Evolutionary conservation across 2,888 invertebrate species (phyloP).

Genomic region (Camptogramma bilineatum): DNA sequence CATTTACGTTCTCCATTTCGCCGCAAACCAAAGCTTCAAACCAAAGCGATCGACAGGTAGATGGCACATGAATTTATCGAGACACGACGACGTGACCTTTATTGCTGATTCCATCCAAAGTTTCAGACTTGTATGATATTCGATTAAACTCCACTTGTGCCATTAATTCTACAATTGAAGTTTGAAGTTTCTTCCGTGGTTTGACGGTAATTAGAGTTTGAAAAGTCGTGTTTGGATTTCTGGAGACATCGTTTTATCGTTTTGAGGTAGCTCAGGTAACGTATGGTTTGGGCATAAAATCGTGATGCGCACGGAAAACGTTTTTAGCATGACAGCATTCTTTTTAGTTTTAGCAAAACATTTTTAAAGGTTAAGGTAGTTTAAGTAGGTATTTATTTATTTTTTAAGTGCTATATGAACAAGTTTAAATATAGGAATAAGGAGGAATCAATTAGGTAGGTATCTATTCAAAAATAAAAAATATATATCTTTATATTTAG

Average conservation of each 20-base stretch:
- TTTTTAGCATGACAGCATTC: too few relatives aligned
- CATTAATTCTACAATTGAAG: conserved; percentile 28
- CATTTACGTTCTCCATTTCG: neutral
- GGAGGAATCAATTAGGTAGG: too few relatives aligned
- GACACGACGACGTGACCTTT: conserved; percentile 50
- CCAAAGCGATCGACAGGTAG: conserved; percentile 52
- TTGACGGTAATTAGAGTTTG: conserved; percentile 23
- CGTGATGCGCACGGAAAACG: neutral
- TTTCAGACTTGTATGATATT: conserved; percentile 40
- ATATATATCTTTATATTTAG: too few relatives aligned
- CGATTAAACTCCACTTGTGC: conserved; percentile 21
- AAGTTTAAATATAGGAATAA: too few relatives aligned
- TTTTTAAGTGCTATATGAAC: too few relatives aligned
- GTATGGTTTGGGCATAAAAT: neutral
- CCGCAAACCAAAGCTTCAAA: neutral
- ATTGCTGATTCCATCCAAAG: conserved; percentile 41
- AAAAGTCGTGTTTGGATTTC: conserved; percentile 15
- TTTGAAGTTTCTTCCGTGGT: conserved; percentile 16
- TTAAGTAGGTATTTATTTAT: too few relatives aligned
- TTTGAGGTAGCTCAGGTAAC: neutral
- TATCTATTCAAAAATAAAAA: too few relatives aligned
- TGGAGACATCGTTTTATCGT: conserved; percentile 5
- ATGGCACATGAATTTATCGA: conserved; percentile 53
- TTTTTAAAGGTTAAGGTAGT: too few relatives aligned
- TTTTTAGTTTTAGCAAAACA: too few relatives aligned